Evolutionary conservation across 2,797 vertebrate species (phyloP), one percentile per base, ranked within the genome.

Genomic region (Furcifer pardalis): DNA sequence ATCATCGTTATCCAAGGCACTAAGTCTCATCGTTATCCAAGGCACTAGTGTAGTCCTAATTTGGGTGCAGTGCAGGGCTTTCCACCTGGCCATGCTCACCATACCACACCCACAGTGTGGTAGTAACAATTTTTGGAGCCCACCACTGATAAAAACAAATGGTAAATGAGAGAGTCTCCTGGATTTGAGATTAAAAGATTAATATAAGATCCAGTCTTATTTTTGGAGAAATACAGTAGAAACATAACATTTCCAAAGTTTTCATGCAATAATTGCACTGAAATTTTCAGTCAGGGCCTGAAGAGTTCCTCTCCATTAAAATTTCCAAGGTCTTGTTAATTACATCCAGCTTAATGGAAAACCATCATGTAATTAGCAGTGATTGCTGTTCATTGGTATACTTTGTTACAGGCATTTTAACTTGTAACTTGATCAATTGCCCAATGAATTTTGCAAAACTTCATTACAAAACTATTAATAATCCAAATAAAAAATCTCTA

Each of bases 291-390:
- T 78, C 72, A 78, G 83, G 83, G 2, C 7, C 66, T 75, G 69
- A 52, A 69, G 72, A 66, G 59, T 81, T 72, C 32, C 30, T 84
- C 52, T 86, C 40, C 62, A 60, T 81, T 81, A 21, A 12, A 13
- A 82, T 89, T 88, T 87, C 27, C 60, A 81, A 66, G 80, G 37
- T 23, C 68, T 35, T 72, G 86, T 84, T 90, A 89, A 92, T 90
- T 85, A 85, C 40, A 46, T 65, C 85, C 37, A 82, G 75, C 73
- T 87, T 89, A 89, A 90, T 71, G 27, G 79, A 91, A 56, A 87
- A 79, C 42, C 87, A 91, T 91, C 79, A 90, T 87, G 90, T 89
- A 85, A 92, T 90, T 89, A 86, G 81, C 37, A 84, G 37, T 0
- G 85, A 85, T 73, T 75, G 78, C 69, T 87, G 62, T 79, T 90